phyloP scores from a whole-genome alignment of 2,797 vertebrate genomes.

The Alectoris magna region DNA sequence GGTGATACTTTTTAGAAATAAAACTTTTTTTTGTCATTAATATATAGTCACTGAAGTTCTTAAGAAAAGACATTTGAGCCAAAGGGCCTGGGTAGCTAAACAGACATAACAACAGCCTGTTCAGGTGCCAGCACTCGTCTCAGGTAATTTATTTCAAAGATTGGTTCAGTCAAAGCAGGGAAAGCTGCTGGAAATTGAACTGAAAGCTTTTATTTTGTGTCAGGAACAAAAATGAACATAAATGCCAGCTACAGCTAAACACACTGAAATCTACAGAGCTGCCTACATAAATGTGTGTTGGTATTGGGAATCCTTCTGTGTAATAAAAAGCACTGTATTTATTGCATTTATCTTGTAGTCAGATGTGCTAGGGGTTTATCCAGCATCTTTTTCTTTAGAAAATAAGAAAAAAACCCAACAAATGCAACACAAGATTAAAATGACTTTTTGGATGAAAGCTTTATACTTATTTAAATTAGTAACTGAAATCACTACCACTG shows the following conservation, averaged over 20 bases:
- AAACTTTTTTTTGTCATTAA: background rate
- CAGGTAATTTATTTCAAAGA: background rate
- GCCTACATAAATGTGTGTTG: background rate
- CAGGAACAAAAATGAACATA: background rate
- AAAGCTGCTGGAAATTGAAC: background rate
- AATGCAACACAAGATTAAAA: background rate
- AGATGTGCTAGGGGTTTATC: background rate
- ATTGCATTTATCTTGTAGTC: background rate
- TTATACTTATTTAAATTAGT: background rate
- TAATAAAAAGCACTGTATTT: background rate
- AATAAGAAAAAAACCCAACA: background rate
- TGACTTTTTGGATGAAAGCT: background rate
- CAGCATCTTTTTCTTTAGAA: background rate
- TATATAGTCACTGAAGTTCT: background rate
- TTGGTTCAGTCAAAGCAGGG: background rate
- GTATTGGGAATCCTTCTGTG: background rate
- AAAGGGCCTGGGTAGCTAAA: background rate
- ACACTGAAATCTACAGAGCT: background rate
- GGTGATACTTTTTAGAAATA: background rate
- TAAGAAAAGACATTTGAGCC: background rate
- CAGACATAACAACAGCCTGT: background rate
- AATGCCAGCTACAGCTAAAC: background rate
- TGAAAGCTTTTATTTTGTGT: background rate
- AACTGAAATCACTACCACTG: background rate
- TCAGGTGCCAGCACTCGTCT: background rate